Percentiles rank a stretch among this genome's conserved stretches.
These are phyloP conservation scores for Lichenostomus cassidix DNA, from an alignment of 2,113 vertebrate genomes.

Conservation along the genomic window DNA sequence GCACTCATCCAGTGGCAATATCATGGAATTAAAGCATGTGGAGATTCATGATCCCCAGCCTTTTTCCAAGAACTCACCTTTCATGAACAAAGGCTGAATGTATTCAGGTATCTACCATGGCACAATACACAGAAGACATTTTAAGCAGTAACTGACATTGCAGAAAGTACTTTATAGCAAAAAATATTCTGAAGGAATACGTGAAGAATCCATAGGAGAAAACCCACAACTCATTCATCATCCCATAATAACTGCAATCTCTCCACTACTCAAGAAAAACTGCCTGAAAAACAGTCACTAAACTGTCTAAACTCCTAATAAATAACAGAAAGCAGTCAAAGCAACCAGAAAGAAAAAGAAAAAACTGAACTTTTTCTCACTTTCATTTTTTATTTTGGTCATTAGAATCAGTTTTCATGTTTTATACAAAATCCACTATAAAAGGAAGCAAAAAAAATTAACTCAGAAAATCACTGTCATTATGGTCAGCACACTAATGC, in stretches of 20 bases:
- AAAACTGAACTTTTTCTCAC: background rate
- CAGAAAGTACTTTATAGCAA: background rate
- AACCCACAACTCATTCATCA: background rate
- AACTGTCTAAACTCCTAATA: background rate
- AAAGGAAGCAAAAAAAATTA: conserved; percentile 5
- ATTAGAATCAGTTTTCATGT: conserved; percentile 5
- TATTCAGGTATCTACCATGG: background rate
- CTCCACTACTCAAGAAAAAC: background rate
- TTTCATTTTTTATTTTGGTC: background rate
- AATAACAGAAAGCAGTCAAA: background rate
- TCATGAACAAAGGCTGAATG: background rate
- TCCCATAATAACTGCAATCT: background rate
- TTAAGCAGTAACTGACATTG: background rate
- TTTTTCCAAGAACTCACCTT: background rate
- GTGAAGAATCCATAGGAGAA: background rate
- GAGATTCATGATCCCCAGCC: background rate
- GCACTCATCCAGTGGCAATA: background rate
- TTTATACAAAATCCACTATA: background rate
- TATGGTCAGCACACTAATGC: conserved; percentile 4
- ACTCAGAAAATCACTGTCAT: background rate
- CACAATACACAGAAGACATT: background rate
- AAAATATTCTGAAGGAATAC: background rate
- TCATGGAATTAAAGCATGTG: rapidly evolving
- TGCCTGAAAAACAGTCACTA: background rate
- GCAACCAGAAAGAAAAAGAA: background rate